phyloP scores from a whole-genome alignment of 2,888 invertebrate genomes.

The Drosophila kuntzei region DNA sequence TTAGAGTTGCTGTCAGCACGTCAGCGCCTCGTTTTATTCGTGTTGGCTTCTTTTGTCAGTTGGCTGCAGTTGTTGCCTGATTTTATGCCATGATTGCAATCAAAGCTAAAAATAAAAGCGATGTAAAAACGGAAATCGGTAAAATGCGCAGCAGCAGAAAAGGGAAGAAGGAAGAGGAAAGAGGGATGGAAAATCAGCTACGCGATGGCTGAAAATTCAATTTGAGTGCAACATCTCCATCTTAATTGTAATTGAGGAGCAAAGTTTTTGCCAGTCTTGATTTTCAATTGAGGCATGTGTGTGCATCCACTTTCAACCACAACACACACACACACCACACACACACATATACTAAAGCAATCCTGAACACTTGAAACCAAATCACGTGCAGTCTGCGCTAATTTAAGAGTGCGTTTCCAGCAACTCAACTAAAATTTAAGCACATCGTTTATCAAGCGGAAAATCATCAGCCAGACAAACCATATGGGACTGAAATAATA shows the following conservation, averaged over 20 bases:
- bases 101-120: constrained; percentile 70
- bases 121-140: constrained; percentile 64
- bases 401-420: constrained; percentile 59
- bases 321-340: constrained; percentile 3
- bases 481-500: constrained; percentile 41
- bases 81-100: constrained; percentile 81
- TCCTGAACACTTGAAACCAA: constrained; percentile 41
- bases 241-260: constrained; percentile 82
- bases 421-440: constrained; percentile 23
- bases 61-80: constrained; percentile 66
- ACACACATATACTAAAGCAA: neutral
- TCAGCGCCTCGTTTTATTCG: constrained; percentile 39
- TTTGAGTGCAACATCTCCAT: constrained; percentile 78
- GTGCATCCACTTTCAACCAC: constrained; percentile 29
- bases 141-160: constrained; percentile 34
- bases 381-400: constrained; percentile 67
- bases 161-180: neutral
- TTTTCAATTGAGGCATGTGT: constrained; percentile 71
- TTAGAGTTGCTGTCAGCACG: constrained; percentile 64
- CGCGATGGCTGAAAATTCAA: constrained; percentile 73
- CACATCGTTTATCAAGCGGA: constrained; percentile 30
- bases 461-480: constrained; percentile 10
- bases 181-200: constrained; percentile 25
- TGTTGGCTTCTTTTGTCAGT: constrained; percentile 14
- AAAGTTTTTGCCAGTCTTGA: constrained; percentile 75